phyloP scores from a whole-genome alignment of 2,797 vertebrate species.

The Galago senegalensis region DNA sequence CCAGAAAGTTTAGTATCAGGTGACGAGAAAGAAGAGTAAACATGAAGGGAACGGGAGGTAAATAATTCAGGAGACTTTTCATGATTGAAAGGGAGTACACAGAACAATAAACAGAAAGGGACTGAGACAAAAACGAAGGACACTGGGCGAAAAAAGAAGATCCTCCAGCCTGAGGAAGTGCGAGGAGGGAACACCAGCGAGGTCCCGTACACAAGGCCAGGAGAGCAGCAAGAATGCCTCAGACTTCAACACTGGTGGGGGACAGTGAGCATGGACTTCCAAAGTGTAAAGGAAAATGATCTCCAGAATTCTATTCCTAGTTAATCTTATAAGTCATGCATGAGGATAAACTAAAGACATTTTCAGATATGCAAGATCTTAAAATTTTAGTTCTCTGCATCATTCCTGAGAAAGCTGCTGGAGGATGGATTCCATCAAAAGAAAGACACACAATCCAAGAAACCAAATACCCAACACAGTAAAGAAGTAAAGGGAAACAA shows the following conservation, averaged over 20 bases:
- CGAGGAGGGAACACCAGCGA: accelerated
- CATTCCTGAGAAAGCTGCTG: neutral
- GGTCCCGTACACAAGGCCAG: neutral
- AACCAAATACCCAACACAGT: neutral
- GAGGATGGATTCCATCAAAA: neutral
- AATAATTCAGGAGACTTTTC: neutral
- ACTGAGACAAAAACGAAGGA: neutral
- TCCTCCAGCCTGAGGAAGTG: accelerated
- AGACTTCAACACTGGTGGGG: neutral
- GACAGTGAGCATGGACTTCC: neutral
- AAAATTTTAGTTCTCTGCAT: neutral
- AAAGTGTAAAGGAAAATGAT: neutral
- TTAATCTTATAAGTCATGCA: neutral
- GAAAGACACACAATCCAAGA: neutral
- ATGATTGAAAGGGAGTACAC: neutral
- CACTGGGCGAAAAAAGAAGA: too few species aligned
- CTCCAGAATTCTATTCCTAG: neutral
- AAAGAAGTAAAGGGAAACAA: neutral
- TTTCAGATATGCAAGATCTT: neutral
- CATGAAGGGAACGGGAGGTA: neutral
- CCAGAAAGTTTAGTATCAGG: too few species aligned
- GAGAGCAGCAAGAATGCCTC: neutral
- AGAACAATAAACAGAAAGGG: too few species aligned
- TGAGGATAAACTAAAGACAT: neutral
- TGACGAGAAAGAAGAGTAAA: neutral